Conservation (phyloP, 2,113 vertebrate genomes). For the Scomber colias region DNA sequence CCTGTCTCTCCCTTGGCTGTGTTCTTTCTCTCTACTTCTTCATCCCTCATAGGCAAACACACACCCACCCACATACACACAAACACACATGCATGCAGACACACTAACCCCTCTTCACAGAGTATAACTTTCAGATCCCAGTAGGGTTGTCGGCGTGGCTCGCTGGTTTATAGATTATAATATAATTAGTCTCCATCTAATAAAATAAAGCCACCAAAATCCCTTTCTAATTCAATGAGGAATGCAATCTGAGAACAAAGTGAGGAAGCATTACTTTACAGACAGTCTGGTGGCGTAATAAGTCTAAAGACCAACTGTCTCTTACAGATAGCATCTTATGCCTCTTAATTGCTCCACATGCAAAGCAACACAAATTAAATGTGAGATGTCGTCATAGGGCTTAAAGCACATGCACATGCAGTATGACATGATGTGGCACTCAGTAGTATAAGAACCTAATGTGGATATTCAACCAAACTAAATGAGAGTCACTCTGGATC, state of each 20-base stretch:
- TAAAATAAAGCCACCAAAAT: constrained; percentile 54
- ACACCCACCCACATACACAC: not conserved
- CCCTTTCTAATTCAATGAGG: constrained; percentile 54
- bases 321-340: not conserved
- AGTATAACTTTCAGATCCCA: constrained; percentile 36
- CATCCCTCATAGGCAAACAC: not conserved
- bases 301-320: constrained; percentile 2
- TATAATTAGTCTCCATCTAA: constrained; percentile 58
- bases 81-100: not conserved
- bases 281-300: constrained; percentile 17
- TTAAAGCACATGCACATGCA: not conserved
- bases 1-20: not conserved
- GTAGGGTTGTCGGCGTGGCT: not conserved
- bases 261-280: constrained; percentile 15
- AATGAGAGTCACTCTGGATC: no score
- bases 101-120: not conserved
- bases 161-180: constrained; percentile 45
- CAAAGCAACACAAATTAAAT: constrained; percentile 1
- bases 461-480: no score
- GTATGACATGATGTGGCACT: not conserved
- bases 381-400: not conserved
- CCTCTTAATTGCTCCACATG: not conserved
- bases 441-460: not conserved
- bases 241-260: constrained; percentile 22
- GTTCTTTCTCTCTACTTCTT: not conserved